Evolutionary conservation across 2,888 invertebrate genomes (phyloP), one percentile per base, ranked within the genome.

Genomic region (Stictocephala bisonia): DNA sequence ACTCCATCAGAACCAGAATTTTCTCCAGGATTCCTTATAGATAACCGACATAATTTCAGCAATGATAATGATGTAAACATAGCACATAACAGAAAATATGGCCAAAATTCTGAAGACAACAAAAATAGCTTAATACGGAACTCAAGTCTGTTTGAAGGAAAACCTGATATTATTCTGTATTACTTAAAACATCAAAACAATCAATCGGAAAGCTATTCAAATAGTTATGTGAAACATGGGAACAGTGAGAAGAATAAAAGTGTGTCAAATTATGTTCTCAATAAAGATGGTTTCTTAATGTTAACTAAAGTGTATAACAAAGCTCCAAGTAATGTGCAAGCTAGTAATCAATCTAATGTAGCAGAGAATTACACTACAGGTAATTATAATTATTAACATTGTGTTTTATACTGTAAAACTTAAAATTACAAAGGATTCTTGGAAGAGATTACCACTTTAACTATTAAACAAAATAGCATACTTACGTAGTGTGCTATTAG

Each of bases 221-320:
- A 44, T 26, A 15, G 27, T 13, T 41, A 64, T 44, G 26, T 41
- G 13, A 60, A 60, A 60, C 31, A 60, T 40, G 29, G 40, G 3
- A 60, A 64, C 26, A 64, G 64, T 27, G 24, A 64, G 9, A 29
- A 2, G 15, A 64, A 64, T 13, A 64, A 64, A 18, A 51, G 41
- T 53, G 67, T 64, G 27, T 48, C 78, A 0, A 88, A 87, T 79
- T 89, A 88, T 78, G 87, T 87, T 0, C 81, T 89, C 20, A 90
- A 90, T 81, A 87, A 89, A 73, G 89, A 90, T 50, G 90, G 90
- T 1, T 87, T 91, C 73, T 87, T 89, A 81, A 87, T 91, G 76
- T 82, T 90, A 71, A 91, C 90, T 0, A 91, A 90, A 84, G 86
- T 89, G 0, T 87, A 87, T 71, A 89, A 88, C 76, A 91, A 90